These are phyloP conservation scores for Parasteatoda lunata DNA, from an alignment of 2,888 invertebrate species.

Conservation along the genomic window DNA sequence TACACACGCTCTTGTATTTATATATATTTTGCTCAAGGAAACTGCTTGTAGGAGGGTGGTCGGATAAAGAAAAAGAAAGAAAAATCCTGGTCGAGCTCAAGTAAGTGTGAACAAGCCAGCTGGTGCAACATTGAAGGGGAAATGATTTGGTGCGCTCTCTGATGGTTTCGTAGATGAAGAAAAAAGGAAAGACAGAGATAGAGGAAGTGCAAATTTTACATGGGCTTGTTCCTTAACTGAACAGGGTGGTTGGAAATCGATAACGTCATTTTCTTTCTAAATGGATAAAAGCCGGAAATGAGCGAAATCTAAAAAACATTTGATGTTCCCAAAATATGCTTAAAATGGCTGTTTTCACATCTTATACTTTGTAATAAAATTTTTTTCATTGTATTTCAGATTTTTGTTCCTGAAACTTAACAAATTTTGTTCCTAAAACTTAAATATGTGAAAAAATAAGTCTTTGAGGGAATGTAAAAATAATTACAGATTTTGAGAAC, in stretches of 20 bases:
- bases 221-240: constrained; percentile 4
- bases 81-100: constrained; percentile 44
- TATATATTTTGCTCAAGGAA: background rate
- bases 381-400: no score
- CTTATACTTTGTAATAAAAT: no score
- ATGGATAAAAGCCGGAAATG: background rate
- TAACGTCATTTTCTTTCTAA: constrained; percentile 27
- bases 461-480: no score
- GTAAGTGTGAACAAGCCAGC: constrained; percentile 57
- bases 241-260: constrained; percentile 41
- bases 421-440: no score
- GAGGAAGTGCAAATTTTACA: constrained; percentile 13
- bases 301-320: constrained; percentile 10
- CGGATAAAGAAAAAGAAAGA: constrained; percentile 13
- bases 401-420: no score
- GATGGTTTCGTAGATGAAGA: no score
- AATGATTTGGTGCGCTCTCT: constrained; percentile 45
- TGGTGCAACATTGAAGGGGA: constrained; percentile 57
- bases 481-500: no score
- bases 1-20: background rate
- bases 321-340: no score
- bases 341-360: no score
- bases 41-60: background rate
- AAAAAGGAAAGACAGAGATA: background rate
- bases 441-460: no score